Base-by-base conservation (phyloP, 2,888 invertebrate genomes). In the Dicycla oo region DNA sequence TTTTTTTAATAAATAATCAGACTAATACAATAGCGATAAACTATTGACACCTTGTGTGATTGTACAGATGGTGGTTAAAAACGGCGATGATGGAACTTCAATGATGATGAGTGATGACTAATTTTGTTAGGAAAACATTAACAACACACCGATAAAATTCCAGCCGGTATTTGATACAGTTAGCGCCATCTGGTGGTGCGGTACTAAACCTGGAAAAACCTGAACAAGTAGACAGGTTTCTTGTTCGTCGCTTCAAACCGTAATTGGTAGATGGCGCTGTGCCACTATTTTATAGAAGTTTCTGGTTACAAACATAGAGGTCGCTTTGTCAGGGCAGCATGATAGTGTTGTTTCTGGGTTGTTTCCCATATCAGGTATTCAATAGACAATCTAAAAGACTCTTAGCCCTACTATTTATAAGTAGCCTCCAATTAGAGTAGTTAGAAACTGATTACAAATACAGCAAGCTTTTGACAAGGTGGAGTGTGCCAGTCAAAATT, bases 211-310 rank as follows among this genome's bases (percentile, higher is more conserved):
- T 34, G 11, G 3, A 23, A 13, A 23, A 66, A 23, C 10, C 34
- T 56, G 18, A 45, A 43, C 15, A 40, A 18, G 47, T 20, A 30
- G 20, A 13, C 11, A 45, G 51, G 34, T 54, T 47, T 40, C 20
- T 43, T 47, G 6, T 23, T 30, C 11, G 23, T 30, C n/a, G n/a
- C 3, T 67, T 56, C 54, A 10, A 6, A 2, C 11, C 0, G 15
- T 40, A 18, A 26, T 54, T n/a, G 11, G 8, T 54, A 83, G 83
- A 73, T 85, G 83, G 83, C 83, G 86, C 26, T 75, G 47, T 34
- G 38, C 2, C 43, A 18, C 1, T 2, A 15, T 13, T 15, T 26
- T 54, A 15, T 20, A 54, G 26, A 60, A 83, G 64, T 83, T 73
- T 53, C 23, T 11, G 1, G 6, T n/a, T 8, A 7, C 1, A 1